phyloP scores from a whole-genome alignment of 2,797 vertebrate species.

The Siniperca undulata region DNA sequence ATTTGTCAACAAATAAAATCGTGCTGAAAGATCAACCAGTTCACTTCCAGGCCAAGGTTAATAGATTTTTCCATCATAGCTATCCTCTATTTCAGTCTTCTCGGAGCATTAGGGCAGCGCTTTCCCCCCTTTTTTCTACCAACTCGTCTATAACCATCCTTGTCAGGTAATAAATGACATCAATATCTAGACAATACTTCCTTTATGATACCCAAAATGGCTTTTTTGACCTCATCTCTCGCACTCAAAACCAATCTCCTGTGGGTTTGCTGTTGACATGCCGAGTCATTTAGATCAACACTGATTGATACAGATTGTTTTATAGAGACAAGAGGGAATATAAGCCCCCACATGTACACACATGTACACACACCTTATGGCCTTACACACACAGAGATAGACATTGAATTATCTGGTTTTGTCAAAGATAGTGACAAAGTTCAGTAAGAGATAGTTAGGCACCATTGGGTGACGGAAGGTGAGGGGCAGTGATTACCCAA shows the following conservation, averaged over 20 bases:
- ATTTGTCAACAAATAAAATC: slow-evolving; percentile 82
- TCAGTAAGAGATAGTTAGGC: slow-evolving; percentile 23
- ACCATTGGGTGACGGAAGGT: slow-evolving; percentile 10
- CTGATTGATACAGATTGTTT: slow-evolving; percentile 79
- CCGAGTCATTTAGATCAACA: slow-evolving; percentile 76
- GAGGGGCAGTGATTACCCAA: slow-evolving; percentile 60
- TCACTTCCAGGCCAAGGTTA: slow-evolving; percentile 81
- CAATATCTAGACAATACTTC: slow-evolving; percentile 75
- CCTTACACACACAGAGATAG: slow-evolving; percentile 6
- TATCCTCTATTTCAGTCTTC: slow-evolving; percentile 66
- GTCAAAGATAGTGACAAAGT: slow-evolving; percentile 48
- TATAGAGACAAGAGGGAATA: slow-evolving; percentile 59
- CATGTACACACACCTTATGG: slow-evolving; percentile 40
- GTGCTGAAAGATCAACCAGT: slow-evolving; percentile 77
- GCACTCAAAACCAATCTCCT: slow-evolving; percentile 72
- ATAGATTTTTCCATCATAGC: slow-evolving; percentile 80
- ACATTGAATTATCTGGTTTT: slow-evolving; percentile 33
- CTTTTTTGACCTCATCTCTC: slow-evolving; percentile 80
- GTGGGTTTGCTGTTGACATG: slow-evolving; percentile 73
- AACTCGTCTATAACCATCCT: slow-evolving; percentile 50
- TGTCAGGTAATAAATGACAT: slow-evolving; percentile 81
- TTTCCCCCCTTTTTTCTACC: slow-evolving; percentile 52
- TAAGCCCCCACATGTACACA: slow-evolving; percentile 20
- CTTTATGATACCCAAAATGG: slow-evolving; percentile 79
- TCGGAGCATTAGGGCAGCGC: slow-evolving; percentile 62